Conservation (phyloP, 2,113 vertebrate species). For the Tenebrosternarchus preto region DNA sequence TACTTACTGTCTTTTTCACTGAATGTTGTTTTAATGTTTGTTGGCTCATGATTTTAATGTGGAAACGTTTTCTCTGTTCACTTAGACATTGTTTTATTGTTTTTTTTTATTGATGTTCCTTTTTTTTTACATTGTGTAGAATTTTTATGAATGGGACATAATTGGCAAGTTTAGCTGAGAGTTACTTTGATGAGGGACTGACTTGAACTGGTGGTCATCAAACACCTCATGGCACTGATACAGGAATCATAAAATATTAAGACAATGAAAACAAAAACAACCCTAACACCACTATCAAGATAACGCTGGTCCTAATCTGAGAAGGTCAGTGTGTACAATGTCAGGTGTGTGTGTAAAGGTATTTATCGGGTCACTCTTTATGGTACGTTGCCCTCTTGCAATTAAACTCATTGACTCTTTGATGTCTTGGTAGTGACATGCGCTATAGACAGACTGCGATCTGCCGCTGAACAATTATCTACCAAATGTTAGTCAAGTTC, state of each 20-base stretch:
- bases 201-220: not conserved
- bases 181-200: too few species aligned
- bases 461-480: too few species aligned
- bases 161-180: not conserved
- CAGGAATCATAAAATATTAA: not conserved
- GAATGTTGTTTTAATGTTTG: conserved; percentile 32
- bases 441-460: too few species aligned
- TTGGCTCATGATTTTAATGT: conserved; percentile 20
- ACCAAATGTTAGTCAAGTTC: too few species aligned
- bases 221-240: not conserved
- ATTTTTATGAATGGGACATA: not conserved
- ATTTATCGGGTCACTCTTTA: too few species aligned
- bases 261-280: not conserved
- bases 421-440: not conserved
- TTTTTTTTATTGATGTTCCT: not conserved
- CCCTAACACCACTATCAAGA: not conserved
- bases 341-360: too few species aligned
- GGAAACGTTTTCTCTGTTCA: not conserved
- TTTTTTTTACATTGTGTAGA: not conserved
- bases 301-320: not conserved
- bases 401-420: not conserved
- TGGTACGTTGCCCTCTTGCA: not conserved
- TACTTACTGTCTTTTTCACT: conserved; percentile 28
- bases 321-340: not conserved
- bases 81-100: not conserved